Evolutionary conservation across 2,888 invertebrate species (phyloP), one percentile per base, ranked within the genome.

Genomic region (Sipunculus nudus): DNA sequence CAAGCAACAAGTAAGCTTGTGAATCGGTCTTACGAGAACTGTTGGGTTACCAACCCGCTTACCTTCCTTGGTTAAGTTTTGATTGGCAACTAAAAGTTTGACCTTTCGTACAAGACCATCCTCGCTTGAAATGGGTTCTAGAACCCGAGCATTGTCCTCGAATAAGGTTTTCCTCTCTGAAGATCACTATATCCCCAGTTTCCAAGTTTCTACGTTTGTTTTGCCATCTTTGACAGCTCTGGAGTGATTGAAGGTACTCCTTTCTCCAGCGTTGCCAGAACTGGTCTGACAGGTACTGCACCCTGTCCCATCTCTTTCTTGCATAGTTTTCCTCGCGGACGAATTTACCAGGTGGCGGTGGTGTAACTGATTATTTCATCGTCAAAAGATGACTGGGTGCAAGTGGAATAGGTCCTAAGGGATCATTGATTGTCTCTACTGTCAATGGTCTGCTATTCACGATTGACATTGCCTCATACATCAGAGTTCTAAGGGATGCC

Each of bases 71-170:
- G 58, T 39, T 16, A 64, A 41, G 19, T 13, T 40, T 5, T 21
- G 26, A n/a, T 31, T 40, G 13, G 40, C 55, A 3, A 62, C 25
- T 6, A 25, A 29, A 29, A 58, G 4, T 29, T 61, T 66, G 21
- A 66, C 67, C 28, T 53, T 62, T 16, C 61, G 35, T 28, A 66
- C 67, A n/a, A 47, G 26, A 77, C 77, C 74, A 62, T 66, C 57
- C 23, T 65, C 48, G 1, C 21, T 31, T 16, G 48, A 25, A 25
- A 21, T 19, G 25, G 57, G 26, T 28, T 52, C 43, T 16, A 29
- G 3, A 19, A 57, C 52, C n/a, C 39, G 29, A 6, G 57, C 62
- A 65, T 10, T 35, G 13, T 19, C 53, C 56, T 25, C 63, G 41
- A 5, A 53, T 38, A 2, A 53, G 16, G 45, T 55, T 41, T 8